Evolutionary conservation across 1,140 invertebrate genomes (phyloP).

Genomic region (Drosophila leontia): DNA sequence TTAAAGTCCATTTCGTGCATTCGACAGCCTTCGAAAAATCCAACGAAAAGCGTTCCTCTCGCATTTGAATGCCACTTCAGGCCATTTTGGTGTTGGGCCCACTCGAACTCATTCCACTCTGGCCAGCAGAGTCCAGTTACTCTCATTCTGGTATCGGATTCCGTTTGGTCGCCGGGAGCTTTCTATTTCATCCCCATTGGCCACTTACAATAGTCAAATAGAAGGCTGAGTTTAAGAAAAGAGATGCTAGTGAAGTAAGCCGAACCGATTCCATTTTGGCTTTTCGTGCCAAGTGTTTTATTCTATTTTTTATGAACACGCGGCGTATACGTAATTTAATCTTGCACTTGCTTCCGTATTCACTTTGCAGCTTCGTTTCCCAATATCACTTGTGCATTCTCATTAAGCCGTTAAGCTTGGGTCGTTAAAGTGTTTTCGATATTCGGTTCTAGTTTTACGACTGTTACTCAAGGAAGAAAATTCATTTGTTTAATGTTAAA

Average conservation of each 20-base stretch:
- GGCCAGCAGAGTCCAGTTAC: constrained; percentile 8
- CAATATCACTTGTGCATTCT: constrained; percentile 35
- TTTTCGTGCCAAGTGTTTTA: constrained; percentile 34
- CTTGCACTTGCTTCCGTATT: not conserved
- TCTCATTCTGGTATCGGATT: constrained; percentile 35
- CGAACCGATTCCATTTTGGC: constrained; percentile 22
- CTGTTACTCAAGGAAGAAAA: not conserved
- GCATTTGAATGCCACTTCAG: constrained; percentile 35
- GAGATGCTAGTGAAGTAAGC: constrained; percentile 8
- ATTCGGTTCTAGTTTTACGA: not conserved
- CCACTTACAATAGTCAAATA: constrained; percentile 40
- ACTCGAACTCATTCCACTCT: not conserved
- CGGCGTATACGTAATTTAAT: constrained; percentile 57
- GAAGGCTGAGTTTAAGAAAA: constrained; percentile 1
- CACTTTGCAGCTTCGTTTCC: constrained; percentile 1
- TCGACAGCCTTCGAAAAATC: constrained; percentile 9
- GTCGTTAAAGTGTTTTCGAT: not conserved
- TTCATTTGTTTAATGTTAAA: not conserved
- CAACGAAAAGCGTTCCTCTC: constrained; percentile 11
- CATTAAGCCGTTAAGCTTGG: constrained; percentile 41
- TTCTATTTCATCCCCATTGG: constrained; percentile 64
- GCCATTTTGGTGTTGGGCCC: constrained; percentile 16
- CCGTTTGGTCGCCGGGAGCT: constrained; percentile 34
- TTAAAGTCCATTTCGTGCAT: constrained; percentile 32
- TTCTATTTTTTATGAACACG: constrained; percentile 36